Evolutionary conservation across 2,888 invertebrate genomes (phyloP), one percentile per base, ranked within the genome.

Genomic region (Antitype chi): DNA sequence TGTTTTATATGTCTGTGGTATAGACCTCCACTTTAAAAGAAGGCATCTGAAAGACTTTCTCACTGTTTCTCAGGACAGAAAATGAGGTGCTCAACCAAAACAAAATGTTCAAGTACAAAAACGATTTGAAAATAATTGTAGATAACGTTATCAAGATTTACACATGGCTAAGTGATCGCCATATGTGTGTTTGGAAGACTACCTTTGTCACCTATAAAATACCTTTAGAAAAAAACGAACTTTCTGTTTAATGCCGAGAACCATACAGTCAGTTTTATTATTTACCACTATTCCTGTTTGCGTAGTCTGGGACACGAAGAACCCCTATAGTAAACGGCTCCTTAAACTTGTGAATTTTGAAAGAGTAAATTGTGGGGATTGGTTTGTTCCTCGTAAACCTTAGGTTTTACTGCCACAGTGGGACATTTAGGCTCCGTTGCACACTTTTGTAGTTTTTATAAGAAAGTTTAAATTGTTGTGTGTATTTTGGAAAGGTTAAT

Each of bases 331-430:
- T 0, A 55, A 64, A 57, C n/a, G 9, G 6, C 6, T 53, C 25
- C 52, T 28, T 32, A 74, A 57, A 57, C 55, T 15, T 49, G 32
- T 78, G 11, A 66, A 66, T 81, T 74, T 80, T 60, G 7, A 47
- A 74, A 15, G 17, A 59, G 52, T n/a, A 47, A 47, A 59, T 59
- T 38, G 62, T 28, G 20, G 1, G 47, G 1, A 53, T 53, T 8
- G 32, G 38, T 38, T 80, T 80, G 23, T 64, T 28, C 28, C n/a
- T 47, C 53, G 53, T 81, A 66, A 74, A 81, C 13, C 32, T 60
- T 53, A 28, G 52, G 57, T 47, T 78, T 73, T 57, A 80, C 8
- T 74, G 8, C 28, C 38, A 38, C 38, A 38, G 5, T 38, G 6
- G 15, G 8, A 23, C 15, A 8, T 11, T 28, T 20, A 15, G 32